These are phyloP conservation scores for Myripristis jacobus DNA, from an alignment of 2,797 vertebrate species.

Conservation along the genomic window DNA sequence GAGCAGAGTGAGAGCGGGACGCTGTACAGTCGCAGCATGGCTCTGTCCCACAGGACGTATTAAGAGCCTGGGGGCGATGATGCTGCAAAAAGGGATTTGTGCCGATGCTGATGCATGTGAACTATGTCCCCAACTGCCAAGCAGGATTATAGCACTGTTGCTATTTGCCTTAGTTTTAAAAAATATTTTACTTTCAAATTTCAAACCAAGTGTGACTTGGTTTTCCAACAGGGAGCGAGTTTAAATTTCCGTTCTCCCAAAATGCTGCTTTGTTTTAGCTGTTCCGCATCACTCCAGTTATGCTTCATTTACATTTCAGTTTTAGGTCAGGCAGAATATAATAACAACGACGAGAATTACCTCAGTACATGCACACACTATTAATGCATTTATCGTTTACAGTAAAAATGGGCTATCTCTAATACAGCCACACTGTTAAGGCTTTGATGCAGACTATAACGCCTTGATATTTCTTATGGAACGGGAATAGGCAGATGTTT, in stretches of 20 bases:
- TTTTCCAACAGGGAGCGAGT: not conserved
- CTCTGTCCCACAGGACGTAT: conserved; percentile 16
- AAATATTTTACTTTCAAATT: not conserved
- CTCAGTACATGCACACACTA: not conserved
- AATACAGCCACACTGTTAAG: too few species aligned
- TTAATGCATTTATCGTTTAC: too few species aligned
- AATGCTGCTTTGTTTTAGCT: not conserved
- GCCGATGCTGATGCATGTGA: conserved; percentile 22
- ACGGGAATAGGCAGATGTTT: too few species aligned
- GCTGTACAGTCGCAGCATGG: conserved; percentile 17
- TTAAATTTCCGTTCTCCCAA: not conserved
- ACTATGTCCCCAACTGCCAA: conserved; percentile 14
- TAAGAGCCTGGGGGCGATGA: conserved; percentile 18
- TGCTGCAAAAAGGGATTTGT: conserved; percentile 26
- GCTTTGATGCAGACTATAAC: too few species aligned
- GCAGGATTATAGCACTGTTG: conserved; percentile 19
- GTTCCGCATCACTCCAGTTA: not conserved
- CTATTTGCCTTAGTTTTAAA: not conserved
- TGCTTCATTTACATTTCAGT: not conserved
- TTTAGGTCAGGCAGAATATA: too few species aligned
- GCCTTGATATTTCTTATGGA: too few species aligned
- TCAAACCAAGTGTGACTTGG: not conserved
- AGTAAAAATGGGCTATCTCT: too few species aligned
- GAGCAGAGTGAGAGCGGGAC: not conserved
- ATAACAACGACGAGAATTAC: not conserved